Base-by-base conservation (phyloP, 2,113 vertebrate species). In the Xiphophorus maculatus region DNA sequence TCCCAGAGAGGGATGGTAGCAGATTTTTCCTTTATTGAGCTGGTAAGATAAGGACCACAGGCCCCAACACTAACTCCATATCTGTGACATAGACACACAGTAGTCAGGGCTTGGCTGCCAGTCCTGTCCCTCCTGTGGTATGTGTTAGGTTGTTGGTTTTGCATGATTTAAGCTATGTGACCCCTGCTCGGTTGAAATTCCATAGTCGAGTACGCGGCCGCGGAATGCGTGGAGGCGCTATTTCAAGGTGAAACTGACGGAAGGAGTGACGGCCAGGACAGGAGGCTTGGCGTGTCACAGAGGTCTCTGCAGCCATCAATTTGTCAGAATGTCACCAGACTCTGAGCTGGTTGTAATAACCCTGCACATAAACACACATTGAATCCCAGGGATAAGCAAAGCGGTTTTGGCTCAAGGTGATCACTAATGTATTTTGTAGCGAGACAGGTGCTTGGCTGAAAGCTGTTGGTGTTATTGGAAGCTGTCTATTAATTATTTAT, bases 121-220 rank as follows among this genome's bases (percentile, higher is more conserved):
- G 69, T 65, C 79, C 63, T 28, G 15, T 69, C 72, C 64, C 54
- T 67, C 37, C 70, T 58, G 79, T 68, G 72, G 29, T 17, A 42
- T 77, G 82, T 77, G 82, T 87, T 73, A 66, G 84, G 30, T 82
- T 82, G 86, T 88, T 90, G 85, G 77, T 80, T 89, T 90, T 86
- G 79, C 88, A 69, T 77, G 81, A 79, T 83, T 87, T 68, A 66
- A 78, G 88, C 77, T 76, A 61, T 82, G 79, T n/a, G 81, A 87
- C 81, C 83, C 54, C 72, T 63, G 83, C 22, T 69, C 22, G 71
- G 77, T 77, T 86, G 66, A 77, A 76, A 73, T 81, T 79, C 78
- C 72, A 83, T 82, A 81, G 84, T 86, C 60, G 69, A 83, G 71
- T 35, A 35, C n/a, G 61, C 81, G 69, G 66, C 85, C 80, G 66